These are phyloP conservation scores for Caenorhabditis uteleia DNA, from an alignment of 2,888 invertebrate genomes.

Conservation along the genomic window DNA sequence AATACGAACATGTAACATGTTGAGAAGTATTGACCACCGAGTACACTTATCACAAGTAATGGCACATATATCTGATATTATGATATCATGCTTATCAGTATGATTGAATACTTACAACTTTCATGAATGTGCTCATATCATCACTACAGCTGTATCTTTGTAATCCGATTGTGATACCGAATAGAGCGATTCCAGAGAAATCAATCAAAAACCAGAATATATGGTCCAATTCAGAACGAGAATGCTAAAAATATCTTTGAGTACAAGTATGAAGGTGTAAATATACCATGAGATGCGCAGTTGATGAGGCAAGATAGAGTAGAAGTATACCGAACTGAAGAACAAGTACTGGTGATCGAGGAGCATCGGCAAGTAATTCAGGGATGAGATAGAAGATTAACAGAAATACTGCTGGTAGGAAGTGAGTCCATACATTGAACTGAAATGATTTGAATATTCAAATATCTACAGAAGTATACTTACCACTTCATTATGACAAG, in stretches of 20 bases:
- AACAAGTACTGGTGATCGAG: constrained; percentile 54
- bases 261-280: too few species aligned
- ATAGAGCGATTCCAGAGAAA: constrained; percentile 64
- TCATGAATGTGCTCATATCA: constrained; percentile 37
- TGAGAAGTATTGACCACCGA: constrained; percentile 57
- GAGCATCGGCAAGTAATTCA: constrained; percentile 39
- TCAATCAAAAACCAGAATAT: constrained; percentile 65
- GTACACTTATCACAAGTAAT: constrained; percentile 47
- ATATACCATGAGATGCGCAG: constrained; percentile 58
- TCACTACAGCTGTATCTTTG: constrained; percentile 54
- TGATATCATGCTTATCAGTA: neutral
- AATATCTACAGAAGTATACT: constrained; percentile 3
- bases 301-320: constrained; percentile 53
- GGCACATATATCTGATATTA: constrained; percentile 55
- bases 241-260: constrained; percentile 50
- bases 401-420: constrained; percentile 56
- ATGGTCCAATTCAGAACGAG: constrained; percentile 60
- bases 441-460: constrained; percentile 19
- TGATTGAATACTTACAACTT: constrained; percentile 28
- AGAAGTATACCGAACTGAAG: constrained; percentile 51
- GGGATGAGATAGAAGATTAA: constrained; percentile 53
- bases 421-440: constrained; percentile 67
- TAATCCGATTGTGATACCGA: constrained; percentile 58
- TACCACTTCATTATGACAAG: constrained; percentile 63
- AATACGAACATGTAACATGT: constrained; percentile 60